phyloP scores from a whole-genome alignment of 2,888 invertebrate genomes.

The Timema cristinae region DNA sequence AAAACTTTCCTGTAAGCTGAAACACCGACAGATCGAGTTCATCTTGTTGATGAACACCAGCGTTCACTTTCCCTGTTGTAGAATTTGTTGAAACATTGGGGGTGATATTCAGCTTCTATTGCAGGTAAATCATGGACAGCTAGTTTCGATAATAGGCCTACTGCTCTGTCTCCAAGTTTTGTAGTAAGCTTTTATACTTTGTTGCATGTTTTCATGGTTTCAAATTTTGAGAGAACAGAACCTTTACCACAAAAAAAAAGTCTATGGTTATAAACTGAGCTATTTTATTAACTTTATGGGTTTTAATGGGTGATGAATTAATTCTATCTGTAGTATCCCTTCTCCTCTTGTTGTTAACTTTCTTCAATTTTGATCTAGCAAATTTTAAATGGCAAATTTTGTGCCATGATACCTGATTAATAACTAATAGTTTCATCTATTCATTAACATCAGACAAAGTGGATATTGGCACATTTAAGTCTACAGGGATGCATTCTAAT shows the following conservation, averaged over 20 bases:
- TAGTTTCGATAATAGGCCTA: neutral
- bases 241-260: neutral
- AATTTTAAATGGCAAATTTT: conserved; percentile 1
- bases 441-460: neutral
- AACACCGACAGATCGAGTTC: neutral
- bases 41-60: neutral
- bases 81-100: neutral
- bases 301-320: neutral
- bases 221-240: neutral
- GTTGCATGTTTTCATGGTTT: neutral
- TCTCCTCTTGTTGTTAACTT: neutral
- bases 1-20: neutral
- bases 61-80: conserved; percentile 8
- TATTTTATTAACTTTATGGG: neutral
- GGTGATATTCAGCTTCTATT: conserved; percentile 4
- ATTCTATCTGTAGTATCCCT: neutral
- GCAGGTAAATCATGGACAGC: neutral
- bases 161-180: neutral
- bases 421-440: neutral
- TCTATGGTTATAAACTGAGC: neutral
- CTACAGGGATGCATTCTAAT: neutral
- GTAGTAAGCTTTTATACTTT: neutral
- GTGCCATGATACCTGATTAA: neutral
- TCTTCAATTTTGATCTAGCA: neutral
- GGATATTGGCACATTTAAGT: neutral